Evolutionary conservation across 2,113 vertebrate genomes (phyloP).

Genomic region (Dolichallabes microphthalmus): DNA sequence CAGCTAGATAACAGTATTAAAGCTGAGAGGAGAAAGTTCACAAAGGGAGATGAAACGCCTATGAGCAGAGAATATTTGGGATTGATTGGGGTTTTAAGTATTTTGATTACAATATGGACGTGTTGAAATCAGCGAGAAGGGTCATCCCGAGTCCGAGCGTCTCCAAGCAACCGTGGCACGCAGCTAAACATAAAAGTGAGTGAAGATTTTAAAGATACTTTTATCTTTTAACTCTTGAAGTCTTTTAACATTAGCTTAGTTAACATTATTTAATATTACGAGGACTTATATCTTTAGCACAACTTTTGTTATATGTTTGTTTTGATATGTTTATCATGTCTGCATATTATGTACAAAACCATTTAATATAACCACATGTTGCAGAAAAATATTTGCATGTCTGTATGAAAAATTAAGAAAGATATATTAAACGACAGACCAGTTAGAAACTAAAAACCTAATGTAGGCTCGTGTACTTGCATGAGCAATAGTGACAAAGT

Average conservation of each 20-base stretch:
- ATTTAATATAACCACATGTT: too few relatives aligned
- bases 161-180: slow-evolving; percentile 79
- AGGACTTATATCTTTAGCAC: too few relatives aligned
- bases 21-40: slow-evolving; percentile 1
- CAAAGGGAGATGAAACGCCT: background rate
- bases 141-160: slow-evolving; percentile 82
- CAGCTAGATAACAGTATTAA: slow-evolving; percentile 52
- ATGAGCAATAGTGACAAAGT: too few relatives aligned
- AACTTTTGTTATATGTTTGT: background rate
- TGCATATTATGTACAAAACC: too few relatives aligned
- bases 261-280: background rate
- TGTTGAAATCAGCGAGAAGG: slow-evolving; percentile 79
- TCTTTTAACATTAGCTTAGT: background rate
- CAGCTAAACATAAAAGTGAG: slow-evolving; percentile 82
- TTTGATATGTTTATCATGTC: background rate
- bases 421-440: too few relatives aligned
- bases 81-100: background rate
- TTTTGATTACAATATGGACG: slow-evolving; percentile 73
- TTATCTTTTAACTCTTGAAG: background rate
- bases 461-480: too few relatives aligned
- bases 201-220: background rate
- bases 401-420: too few relatives aligned
- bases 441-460: too few relatives aligned
- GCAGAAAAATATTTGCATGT: too few relatives aligned
- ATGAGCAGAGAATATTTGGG: background rate